A percentile compares a stretch with the other conserved stretches of the same genome.
Evolutionary conservation across 2,888 invertebrate genomes (phyloP).

Genomic region (Mystacides longicornis): DNA sequence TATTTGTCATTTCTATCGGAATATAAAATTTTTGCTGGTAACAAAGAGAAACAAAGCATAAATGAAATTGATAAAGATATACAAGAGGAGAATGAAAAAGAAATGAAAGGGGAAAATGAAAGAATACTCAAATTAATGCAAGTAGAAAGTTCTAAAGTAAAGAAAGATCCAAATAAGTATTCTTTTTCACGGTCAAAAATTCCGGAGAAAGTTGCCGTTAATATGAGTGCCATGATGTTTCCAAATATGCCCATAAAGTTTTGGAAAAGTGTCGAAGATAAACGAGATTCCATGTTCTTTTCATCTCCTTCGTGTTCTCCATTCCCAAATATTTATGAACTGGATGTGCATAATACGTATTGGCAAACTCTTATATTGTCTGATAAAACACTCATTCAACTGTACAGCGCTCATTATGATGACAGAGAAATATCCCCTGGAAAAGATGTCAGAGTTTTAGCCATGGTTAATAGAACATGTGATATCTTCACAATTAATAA

Average conservation of each 20-base stretch:
- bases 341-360: constrained; percentile 2
- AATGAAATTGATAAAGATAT: no score
- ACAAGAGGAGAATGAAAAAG: no score
- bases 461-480: constrained; percentile 83
- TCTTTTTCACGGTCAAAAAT: background rate
- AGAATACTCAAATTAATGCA: background rate
- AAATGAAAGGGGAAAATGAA: no score
- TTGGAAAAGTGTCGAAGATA: background rate
- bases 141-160: no score
- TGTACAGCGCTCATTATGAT: constrained; percentile 51
- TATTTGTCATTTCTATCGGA: no score
- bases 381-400: background rate
- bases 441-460: constrained; percentile 75
- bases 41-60: no score
- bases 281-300: background rate
- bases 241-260: constrained; percentile 5
- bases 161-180: no score
- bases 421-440: constrained; percentile 66
- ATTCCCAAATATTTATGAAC: constrained; percentile 6
- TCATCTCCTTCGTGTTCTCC: constrained; percentile 4
- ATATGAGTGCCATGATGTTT: background rate
- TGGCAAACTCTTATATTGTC: constrained; percentile 9
- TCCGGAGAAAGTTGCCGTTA: background rate
- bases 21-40: no score
- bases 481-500: constrained; percentile 57